A percentile compares a stretch with the other conserved stretches of the same genome.
phyloP scores from a whole-genome alignment of 2,113 vertebrate species.

The Indicator indicator region DNA sequence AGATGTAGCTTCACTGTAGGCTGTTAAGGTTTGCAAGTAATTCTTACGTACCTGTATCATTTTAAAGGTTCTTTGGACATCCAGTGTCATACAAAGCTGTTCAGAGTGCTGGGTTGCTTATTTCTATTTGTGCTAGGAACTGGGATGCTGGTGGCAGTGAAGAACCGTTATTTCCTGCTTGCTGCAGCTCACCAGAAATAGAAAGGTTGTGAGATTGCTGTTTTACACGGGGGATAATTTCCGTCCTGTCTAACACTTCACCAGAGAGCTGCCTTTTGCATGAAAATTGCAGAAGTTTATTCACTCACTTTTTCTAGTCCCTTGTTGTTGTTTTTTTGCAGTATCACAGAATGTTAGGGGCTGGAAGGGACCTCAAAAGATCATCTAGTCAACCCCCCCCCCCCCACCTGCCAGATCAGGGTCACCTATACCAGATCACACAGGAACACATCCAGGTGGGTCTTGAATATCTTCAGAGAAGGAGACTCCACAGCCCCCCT shows the following conservation, averaged over 20 bases:
- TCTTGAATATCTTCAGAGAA: no score
- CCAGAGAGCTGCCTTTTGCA: background rate
- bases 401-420: no score
- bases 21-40: background rate
- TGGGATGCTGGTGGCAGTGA: background rate
- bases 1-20: background rate
- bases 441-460: no score
- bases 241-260: background rate
- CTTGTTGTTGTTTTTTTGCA: background rate
- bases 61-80: background rate
- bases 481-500: no score
- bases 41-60: background rate
- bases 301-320: accelerated
- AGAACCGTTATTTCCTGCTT: background rate
- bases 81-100: background rate
- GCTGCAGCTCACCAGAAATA: background rate
- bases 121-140: background rate
- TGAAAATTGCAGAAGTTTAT: background rate
- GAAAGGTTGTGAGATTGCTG: background rate
- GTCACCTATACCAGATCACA: no score
- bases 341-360: no score
- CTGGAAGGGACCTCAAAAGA: no score
- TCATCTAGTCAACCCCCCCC: no score
- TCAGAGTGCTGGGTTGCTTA: background rate
- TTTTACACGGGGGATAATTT: background rate